These are phyloP conservation scores for Burhinus oedicnemus DNA, from an alignment of 2,113 vertebrate species.

Conservation along the genomic window DNA sequence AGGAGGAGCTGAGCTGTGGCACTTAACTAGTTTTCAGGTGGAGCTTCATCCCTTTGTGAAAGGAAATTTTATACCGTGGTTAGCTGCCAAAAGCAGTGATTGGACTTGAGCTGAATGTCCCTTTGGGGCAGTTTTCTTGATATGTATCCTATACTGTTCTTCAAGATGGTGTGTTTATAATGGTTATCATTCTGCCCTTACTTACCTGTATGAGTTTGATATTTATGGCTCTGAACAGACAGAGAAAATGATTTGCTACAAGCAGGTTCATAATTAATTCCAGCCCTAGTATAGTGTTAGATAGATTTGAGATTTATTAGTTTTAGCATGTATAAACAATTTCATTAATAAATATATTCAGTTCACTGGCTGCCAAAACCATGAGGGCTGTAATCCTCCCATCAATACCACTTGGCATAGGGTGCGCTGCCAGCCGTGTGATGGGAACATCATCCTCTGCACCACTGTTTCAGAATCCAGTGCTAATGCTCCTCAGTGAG, in stretches of 20 bases:
- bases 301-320: not conserved
- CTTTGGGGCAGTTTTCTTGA: not conserved
- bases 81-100: not conserved
- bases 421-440: not conserved
- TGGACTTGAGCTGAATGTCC: constrained; percentile 4
- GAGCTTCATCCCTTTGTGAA: not conserved
- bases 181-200: not conserved
- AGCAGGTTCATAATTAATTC: constrained; percentile 25
- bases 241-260: not conserved
- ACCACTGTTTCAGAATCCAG: not conserved
- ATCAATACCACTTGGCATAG: not conserved
- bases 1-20: not conserved
- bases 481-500: not conserved
- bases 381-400: not conserved
- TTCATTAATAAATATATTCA: not conserved
- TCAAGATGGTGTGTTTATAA: not conserved
- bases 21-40: not conserved
- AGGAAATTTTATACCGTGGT: not conserved
- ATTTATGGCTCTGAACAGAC: not conserved
- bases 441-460: not conserved
- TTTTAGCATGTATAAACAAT: not conserved
- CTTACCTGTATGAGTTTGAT: not conserved
- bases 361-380: not conserved
- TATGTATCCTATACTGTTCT: not conserved
- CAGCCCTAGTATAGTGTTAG: not conserved